Conservation (phyloP, 2,797 vertebrate species). For the Distichodus sexfasciatus region DNA sequence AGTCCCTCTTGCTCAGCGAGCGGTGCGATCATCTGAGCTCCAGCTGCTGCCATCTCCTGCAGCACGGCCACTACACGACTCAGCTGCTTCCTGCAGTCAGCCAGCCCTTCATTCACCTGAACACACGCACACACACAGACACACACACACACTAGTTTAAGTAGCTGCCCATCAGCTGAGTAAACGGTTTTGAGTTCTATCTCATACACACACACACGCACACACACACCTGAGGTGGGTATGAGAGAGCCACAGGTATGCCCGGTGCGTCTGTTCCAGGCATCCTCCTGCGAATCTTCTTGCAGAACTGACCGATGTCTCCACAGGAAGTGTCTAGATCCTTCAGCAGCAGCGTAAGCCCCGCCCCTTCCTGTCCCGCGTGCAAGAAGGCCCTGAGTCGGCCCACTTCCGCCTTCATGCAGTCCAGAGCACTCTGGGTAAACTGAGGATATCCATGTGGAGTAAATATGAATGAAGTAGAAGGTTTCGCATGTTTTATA, state of each 20-base stretch:
- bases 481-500: no score
- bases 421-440: constrained; percentile 95
- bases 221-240: constrained; percentile 21
- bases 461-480: no score
- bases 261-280: constrained; percentile 91
- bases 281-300: constrained; percentile 96
- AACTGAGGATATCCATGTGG: no score
- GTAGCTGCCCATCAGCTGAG: no score
- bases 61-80: constrained; percentile 90
- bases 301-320: constrained; percentile 95
- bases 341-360: constrained; percentile 85
- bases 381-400: constrained; percentile 87
- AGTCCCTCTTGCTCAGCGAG: constrained; percentile 88
- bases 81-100: constrained; percentile 88
- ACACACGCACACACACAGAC: neutral
- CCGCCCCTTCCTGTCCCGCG: constrained; percentile 84
- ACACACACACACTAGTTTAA: neutral
- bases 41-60: constrained; percentile 89
- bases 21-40: constrained; percentile 84
- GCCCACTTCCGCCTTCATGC: constrained; percentile 91
- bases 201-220: constrained; percentile 8
- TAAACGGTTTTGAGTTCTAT: no score
- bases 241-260: constrained; percentile 60
- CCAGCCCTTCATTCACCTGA: constrained; percentile 85
- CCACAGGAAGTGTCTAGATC: constrained; percentile 94